Base-by-base conservation (phyloP, 37 sponge, comb jelly and placozoan species). In the Amphimedon queenslandica region DNA sequence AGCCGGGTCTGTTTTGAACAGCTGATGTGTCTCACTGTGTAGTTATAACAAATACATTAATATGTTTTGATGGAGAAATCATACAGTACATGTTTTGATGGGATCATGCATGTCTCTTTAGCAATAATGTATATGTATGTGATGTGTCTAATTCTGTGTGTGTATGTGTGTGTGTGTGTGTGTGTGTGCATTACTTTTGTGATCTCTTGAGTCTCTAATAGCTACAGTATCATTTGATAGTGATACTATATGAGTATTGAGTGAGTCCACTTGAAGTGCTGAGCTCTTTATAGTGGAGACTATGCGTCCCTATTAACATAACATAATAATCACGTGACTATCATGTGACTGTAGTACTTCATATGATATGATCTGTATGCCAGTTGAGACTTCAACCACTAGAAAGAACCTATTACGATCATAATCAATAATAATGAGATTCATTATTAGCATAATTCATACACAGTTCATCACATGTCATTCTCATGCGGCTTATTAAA, bases 141-240 rank as follows among this genome's bases (percentile, higher is more conserved):
- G 23, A 66, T 29, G 36, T 66, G 23, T 36, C 4, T 66, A 66
- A 11, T 21, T 18, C 64, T 11, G 34, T 65, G 34, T 31, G 34
- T 34, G 66, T 65, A 10, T 11, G 34, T 47, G 13, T 13, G 13
- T 47, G 13, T 47, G 13, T 47, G 13, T 47, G 53, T 47, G 13
- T 47, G 13, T 47, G 8, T 47, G 53, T 47, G 39, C 56, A 72
- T 28, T 60, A 96, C 97, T 69, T 85, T 89, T 90, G 40, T 75
- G 92, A 72, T 96, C 89, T 43, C 87, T 81, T 32, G 65, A 70
- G 70, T 93, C 89, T 60, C 82, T 80, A 0, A 93, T 47, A 25
- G 76, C 94, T 0, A 96, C 64, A 1, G 89, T 90, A 73, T 96
- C 97, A 63, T 58, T 77, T 31, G 85, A 78, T 40, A 96, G 24